Evolutionary conservation across 2,797 vertebrate genomes (phyloP).

Genomic region (Chrysocyon brachyurus): DNA sequence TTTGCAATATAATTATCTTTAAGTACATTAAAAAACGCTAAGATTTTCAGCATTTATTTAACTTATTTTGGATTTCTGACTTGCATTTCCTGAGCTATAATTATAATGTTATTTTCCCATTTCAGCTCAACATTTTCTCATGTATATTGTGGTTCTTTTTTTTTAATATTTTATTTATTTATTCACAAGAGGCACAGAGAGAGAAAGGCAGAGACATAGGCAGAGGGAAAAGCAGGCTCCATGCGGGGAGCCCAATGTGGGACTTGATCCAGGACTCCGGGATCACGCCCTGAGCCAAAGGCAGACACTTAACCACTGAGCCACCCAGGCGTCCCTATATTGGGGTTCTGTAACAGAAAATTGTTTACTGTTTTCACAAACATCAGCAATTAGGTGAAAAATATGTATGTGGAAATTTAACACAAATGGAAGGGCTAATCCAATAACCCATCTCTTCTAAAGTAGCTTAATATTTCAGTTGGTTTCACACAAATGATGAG

Average conservation of each 20-base stretch:
- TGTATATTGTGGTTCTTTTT: not conserved
- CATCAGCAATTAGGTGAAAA: conserved; percentile 28
- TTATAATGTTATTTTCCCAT: conserved; percentile 54
- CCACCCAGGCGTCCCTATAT: not conserved
- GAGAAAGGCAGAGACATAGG: too few relatives aligned
- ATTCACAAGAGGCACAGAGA: too few relatives aligned
- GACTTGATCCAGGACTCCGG: too few relatives aligned
- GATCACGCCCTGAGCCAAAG: too few relatives aligned
- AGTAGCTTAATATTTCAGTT: conserved; percentile 8
- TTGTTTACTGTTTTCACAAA: conserved; percentile 54
- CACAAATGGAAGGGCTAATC: conserved; percentile 21
- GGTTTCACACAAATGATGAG: not conserved
- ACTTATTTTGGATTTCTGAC: conserved; percentile 68
- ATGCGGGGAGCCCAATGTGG: too few relatives aligned
- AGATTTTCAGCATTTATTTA: conserved; percentile 60
- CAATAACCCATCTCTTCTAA: not conserved
- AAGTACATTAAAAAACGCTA: conserved; percentile 58
- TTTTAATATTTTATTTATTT: too few relatives aligned
- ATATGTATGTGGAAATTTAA: not conserved
- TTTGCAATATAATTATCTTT: conserved; percentile 61
- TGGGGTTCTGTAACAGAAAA: conserved; percentile 32
- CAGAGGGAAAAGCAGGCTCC: too few relatives aligned
- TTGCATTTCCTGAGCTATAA: conserved; percentile 71
- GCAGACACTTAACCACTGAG: too few relatives aligned
- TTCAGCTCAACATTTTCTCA: conserved; percentile 59